phyloP scores from a whole-genome alignment of 2,888 invertebrate species.

The Agriotes lineatus region DNA sequence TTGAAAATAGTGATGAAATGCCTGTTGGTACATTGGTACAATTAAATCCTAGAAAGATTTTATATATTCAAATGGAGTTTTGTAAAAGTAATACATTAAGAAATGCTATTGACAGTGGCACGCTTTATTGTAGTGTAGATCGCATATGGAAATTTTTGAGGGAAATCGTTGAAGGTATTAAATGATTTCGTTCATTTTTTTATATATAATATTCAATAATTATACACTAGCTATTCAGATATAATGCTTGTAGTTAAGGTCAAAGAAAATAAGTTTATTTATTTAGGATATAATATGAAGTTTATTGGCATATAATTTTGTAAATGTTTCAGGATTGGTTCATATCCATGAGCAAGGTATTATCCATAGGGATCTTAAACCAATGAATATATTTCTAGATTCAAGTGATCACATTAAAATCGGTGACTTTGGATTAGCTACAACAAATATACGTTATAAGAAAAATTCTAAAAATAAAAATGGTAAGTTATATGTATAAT shows the following conservation, averaged over 20 bases:
- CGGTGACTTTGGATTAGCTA: conserved; percentile 97
- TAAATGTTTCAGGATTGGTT: conserved; percentile 70
- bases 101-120: conserved; percentile 86
- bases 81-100: conserved; percentile 95
- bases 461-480: neutral
- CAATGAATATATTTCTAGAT: conserved; percentile 95
- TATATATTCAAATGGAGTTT: conserved; percentile 98
- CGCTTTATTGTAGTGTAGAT: conserved; percentile 78
- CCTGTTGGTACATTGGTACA: no score
- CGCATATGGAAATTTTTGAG: conserved; percentile 92
- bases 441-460: conserved; percentile 69
- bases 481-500: neutral
- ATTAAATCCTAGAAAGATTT: neutral
- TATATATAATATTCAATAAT: no score
- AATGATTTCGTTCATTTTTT: no score
- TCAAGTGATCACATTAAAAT: conserved; percentile 96
- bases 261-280: no score
- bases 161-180: conserved; percentile 88
- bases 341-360: conserved; percentile 95
- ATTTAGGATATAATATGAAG: no score
- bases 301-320: no score
- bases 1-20: neutral
- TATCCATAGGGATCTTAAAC: conserved; percentile 87
- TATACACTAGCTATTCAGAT: no score
- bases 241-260: no score